phyloP scores from a whole-genome alignment of 2,888 invertebrate genomes.

The Sisyra nigra region DNA sequence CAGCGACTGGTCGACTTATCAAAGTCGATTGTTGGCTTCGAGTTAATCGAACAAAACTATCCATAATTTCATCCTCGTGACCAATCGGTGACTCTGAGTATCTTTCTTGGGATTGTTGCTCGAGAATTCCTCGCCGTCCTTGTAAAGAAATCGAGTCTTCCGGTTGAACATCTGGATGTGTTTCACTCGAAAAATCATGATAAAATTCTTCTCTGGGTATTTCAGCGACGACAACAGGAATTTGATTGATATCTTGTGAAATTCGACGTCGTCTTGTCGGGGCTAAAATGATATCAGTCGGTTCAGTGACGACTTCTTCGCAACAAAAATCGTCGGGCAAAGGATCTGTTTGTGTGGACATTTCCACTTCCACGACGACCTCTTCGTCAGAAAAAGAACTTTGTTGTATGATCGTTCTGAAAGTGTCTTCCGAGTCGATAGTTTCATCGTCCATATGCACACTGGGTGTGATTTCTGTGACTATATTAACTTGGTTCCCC shows the following conservation, averaged over 20 bases:
- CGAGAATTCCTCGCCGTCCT: background rate
- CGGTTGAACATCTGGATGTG: too few relatives aligned
- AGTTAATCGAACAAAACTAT: slow-evolving; percentile 2
- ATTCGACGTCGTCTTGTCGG: slow-evolving; percentile 12
- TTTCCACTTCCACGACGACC: slow-evolving; percentile 46
- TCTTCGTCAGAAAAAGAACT: slow-evolving; percentile 15
- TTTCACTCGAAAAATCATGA: too few relatives aligned
- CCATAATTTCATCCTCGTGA: background rate
- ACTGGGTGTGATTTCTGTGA: background rate
- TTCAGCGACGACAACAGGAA: background rate
- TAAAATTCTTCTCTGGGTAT: too few relatives aligned
- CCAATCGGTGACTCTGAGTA: background rate
- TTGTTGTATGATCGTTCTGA: too few relatives aligned
- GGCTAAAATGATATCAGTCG: slow-evolving; percentile 19
- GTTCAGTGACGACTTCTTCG: slow-evolving; percentile 34
- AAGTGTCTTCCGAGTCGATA: background rate
- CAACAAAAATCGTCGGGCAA: slow-evolving; percentile 61
- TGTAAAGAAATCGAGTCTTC: too few relatives aligned
- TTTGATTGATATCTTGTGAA: slow-evolving; percentile 9
- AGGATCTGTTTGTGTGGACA: slow-evolving; percentile 75
- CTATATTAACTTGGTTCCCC: slow-evolving; percentile 1
- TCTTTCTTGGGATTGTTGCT: slow-evolving; percentile 1
- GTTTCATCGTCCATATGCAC: background rate
- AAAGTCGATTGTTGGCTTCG: slow-evolving; percentile 4
- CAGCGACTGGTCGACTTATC: background rate